Conservation (phyloP, 2,888 invertebrate genomes). For the Xestobium rufovillosum region DNA sequence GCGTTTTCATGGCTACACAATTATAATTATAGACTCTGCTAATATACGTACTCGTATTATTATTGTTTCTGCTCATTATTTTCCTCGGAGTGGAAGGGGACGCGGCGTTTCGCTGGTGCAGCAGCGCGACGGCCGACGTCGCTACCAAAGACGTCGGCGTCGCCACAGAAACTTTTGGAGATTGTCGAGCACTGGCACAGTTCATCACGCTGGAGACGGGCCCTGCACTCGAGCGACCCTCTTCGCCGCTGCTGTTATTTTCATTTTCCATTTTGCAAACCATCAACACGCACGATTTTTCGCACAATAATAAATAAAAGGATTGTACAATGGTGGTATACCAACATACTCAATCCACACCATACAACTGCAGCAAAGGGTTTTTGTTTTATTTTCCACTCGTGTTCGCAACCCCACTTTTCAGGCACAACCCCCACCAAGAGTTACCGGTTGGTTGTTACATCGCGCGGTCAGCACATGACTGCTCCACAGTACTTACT, state of each 20-base stretch:
- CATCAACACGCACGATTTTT: constrained; percentile 23
- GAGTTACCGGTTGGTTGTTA: too few relatives aligned
- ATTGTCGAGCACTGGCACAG: constrained; percentile 34
- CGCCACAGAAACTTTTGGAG: constrained; percentile 33
- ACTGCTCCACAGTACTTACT: too few relatives aligned
- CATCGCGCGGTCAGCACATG: too few relatives aligned
- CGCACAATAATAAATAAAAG: constrained; percentile 8
- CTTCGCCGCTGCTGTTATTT: constrained; percentile 25
- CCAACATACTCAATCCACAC: constrained; percentile 32
- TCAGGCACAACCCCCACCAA: constrained; percentile 24
- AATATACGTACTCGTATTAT: constrained; percentile 57
- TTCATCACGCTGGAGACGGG: constrained; percentile 24
- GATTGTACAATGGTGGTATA: constrained; percentile 9
- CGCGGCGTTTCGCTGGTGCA: constrained; percentile 46
- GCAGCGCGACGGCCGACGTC: constrained; percentile 25
- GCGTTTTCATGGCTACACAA: too few relatives aligned
- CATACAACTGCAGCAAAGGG: constrained; percentile 38
- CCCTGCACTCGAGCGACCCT: constrained; percentile 28
- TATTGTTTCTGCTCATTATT: constrained; percentile 57
- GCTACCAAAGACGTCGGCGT: constrained; percentile 23
- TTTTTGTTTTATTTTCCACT: constrained; percentile 39
- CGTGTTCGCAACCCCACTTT: constrained; percentile 27
- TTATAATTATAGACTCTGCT: too few relatives aligned
- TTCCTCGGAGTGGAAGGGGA: constrained; percentile 51
- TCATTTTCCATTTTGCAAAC: constrained; percentile 32